Evolutionary conservation across 2,113 vertebrate species (phyloP).

Genomic region (Carollia perspicillata): DNA sequence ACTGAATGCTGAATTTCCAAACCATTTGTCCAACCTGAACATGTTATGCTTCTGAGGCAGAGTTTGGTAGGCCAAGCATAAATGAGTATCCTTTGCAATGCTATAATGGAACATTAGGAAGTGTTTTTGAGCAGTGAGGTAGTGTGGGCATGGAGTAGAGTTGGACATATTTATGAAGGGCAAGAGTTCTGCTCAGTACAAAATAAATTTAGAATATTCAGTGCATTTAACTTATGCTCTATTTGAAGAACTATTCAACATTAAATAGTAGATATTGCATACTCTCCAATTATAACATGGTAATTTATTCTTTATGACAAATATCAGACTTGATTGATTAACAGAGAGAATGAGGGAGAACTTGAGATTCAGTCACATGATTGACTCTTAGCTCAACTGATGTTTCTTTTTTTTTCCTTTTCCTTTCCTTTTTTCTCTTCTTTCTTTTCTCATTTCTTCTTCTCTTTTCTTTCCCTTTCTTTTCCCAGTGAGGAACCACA

Average conservation of each 20-base stretch:
- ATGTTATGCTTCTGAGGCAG: background rate
- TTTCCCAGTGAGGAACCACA: background rate
- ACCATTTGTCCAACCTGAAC: background rate
- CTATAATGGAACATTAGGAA: background rate
- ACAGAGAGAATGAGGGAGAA: background rate
- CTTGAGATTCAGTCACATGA: background rate
- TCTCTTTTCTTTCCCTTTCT: no score
- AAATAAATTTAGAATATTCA: background rate
- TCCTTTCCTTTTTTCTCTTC: no score
- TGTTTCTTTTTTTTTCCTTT: background rate
- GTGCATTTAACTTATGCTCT: background rate
- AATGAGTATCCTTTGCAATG: background rate
- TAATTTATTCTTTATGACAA: background rate
- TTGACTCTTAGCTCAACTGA: background rate
- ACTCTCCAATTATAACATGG: background rate
- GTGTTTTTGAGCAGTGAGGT: background rate
- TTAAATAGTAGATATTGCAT: background rate
- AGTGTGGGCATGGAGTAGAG: background rate
- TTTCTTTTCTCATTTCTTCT: no score
- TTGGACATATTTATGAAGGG: background rate
- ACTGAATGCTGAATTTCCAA: constrained; percentile 22
- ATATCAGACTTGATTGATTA: background rate
- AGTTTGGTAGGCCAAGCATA: background rate
- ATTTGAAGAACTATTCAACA: background rate
- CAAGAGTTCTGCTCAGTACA: background rate